A percentile compares a stretch with the other conserved stretches of the same genome.
Conservation (phyloP, 2,113 vertebrate genomes). For the Cheirogaleus medius region DNA sequence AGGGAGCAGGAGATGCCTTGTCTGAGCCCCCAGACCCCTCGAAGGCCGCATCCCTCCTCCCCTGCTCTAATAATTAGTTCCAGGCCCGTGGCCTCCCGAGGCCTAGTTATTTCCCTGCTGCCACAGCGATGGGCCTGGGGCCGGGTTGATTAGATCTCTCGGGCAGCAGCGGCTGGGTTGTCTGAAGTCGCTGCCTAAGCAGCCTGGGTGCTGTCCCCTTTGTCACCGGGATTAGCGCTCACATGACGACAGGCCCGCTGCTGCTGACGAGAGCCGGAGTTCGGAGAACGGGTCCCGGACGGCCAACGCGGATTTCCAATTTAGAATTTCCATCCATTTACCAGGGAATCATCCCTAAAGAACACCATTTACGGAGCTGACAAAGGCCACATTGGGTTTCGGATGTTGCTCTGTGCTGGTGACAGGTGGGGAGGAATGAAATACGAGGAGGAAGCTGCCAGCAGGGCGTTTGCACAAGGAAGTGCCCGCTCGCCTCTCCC, state of each 20-base stretch:
- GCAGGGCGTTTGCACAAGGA: accelerated
- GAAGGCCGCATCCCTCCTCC: not conserved
- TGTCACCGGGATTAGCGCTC: slow-evolving; percentile 37
- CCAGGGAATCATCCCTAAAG: slow-evolving; percentile 70
- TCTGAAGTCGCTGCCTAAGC: slow-evolving; percentile 66
- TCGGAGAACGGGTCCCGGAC: slow-evolving; percentile 7
- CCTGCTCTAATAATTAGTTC: not conserved
- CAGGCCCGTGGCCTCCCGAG: not conserved
- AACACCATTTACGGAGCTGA: slow-evolving; percentile 63
- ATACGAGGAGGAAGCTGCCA: not conserved
- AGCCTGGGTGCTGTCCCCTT: slow-evolving; percentile 23
- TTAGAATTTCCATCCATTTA: slow-evolving; percentile 68
- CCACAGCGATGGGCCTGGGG: not conserved
- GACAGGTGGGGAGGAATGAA: not conserved
- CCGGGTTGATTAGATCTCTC: slow-evolving; percentile 38
- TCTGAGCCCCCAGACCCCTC: accelerated
- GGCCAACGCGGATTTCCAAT: slow-evolving; percentile 56
- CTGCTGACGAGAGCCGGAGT: not conserved
- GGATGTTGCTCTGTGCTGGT: not conserved
- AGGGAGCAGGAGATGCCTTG: not conserved
- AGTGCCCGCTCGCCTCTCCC: accelerated
- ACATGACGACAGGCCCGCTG: not conserved
- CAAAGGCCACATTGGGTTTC: slow-evolving; percentile 72
- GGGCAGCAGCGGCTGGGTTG: not conserved
- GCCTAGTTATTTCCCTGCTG: slow-evolving; percentile 37